Conservation (phyloP, 2,888 invertebrate species). For the Diachrysia chrysitis region DNA sequence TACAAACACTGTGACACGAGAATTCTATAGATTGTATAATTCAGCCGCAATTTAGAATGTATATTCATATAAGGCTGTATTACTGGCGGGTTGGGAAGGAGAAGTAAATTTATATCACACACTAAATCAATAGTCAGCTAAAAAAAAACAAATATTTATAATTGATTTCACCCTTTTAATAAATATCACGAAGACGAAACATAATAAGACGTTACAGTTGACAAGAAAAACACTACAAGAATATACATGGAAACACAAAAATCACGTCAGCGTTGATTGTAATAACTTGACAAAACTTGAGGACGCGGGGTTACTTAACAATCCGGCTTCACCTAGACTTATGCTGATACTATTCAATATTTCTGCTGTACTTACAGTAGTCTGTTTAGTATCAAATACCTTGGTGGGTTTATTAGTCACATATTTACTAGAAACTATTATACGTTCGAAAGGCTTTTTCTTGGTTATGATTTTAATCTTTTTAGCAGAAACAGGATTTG, state of each 20-base stretch:
- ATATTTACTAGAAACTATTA: conserved; percentile 39
- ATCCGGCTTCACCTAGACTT: conserved; percentile 23
- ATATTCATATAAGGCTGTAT: too few species aligned
- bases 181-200: conserved; percentile 22
- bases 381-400: not conserved
- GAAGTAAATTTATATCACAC: too few species aligned
- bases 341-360: conserved; percentile 25
- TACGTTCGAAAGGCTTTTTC: conserved; percentile 32
- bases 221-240: conserved; percentile 22
- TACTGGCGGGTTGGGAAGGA: too few species aligned
- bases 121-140: not conserved
- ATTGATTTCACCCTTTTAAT: conserved; percentile 17
- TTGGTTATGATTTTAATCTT: conserved; percentile 8
- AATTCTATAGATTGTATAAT: too few species aligned
- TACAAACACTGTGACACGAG: too few species aligned
- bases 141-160: not conserved
- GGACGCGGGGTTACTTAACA: conserved; percentile 21
- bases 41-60: too few species aligned
- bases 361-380: conserved; percentile 11
- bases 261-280: conserved; percentile 28
- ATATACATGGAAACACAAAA: conserved; percentile 12
- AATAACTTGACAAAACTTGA: conserved; percentile 34
- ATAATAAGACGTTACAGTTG: conserved; percentile 15
- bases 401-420: not conserved
- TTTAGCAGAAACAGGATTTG: not conserved